phyloP scores from a whole-genome alignment of 2,113 vertebrate genomes.

The Toxotes jaculatrix region DNA sequence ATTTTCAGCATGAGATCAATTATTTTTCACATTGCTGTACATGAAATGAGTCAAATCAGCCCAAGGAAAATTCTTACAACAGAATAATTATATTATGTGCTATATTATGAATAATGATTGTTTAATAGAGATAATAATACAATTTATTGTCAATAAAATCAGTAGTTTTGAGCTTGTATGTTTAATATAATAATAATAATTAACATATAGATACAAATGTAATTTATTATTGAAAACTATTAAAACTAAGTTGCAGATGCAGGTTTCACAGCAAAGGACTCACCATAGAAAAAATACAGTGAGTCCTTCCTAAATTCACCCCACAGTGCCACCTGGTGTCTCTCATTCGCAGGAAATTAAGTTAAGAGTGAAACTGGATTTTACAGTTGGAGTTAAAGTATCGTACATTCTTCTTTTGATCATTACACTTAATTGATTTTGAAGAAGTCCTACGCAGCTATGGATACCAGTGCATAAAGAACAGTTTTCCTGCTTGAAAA shows the following conservation, averaged over 20 bases:
- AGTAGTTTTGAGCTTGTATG: too few species aligned
- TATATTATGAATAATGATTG: not conserved
- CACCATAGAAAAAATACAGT: not conserved
- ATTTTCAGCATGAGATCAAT: constrained; percentile 6
- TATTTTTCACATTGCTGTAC: not conserved
- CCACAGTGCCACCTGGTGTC: constrained; percentile 75
- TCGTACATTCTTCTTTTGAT: not conserved
- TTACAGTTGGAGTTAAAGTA: not conserved
- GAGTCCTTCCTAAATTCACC: constrained; percentile 13
- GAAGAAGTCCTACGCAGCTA: not conserved
- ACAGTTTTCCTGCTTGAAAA: not conserved
- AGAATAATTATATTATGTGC: not conserved
- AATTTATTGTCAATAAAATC: not conserved
- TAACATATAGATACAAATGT: not conserved
- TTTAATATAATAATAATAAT: too few species aligned
- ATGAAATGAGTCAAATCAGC: not conserved
- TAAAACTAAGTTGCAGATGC: not conserved
- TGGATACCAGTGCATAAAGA: not conserved
- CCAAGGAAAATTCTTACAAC: not conserved
- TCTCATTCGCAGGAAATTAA: not conserved
- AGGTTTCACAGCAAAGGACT: not conserved
- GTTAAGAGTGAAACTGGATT: not conserved
- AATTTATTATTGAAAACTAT: not conserved
- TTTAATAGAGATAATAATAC: not conserved
- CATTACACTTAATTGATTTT: too few species aligned